phyloP scores from a whole-genome alignment of 2,113 vertebrate genomes.

The Campylomormyrus numenius region DNA sequence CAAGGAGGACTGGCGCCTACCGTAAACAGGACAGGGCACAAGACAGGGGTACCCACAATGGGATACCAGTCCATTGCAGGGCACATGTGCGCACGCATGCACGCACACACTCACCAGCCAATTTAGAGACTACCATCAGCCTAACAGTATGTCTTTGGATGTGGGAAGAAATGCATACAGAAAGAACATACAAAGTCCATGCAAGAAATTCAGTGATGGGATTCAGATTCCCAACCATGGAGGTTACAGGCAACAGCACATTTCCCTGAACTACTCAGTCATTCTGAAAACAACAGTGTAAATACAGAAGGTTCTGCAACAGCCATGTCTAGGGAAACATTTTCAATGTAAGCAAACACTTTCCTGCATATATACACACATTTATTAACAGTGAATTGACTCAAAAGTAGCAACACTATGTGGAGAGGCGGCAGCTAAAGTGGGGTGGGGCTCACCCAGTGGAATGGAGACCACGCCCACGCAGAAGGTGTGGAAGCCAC shows the following conservation, averaged over 20 bases:
- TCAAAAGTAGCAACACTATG: not conserved
- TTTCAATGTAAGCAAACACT: not conserved
- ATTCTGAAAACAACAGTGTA: not conserved
- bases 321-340: not conserved
- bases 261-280: not conserved
- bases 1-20: not conserved
- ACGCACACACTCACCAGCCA: not conserved
- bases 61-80: not conserved
- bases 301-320: not conserved
- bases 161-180: not conserved
- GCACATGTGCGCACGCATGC: not conserved
- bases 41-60: not conserved
- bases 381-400: not conserved
- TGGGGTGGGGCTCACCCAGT: conserved; percentile 65
- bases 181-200: not conserved
- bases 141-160: not conserved
- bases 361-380: not conserved
- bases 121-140: not conserved
- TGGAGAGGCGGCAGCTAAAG: not conserved
- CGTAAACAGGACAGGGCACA: not conserved
- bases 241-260: not conserved
- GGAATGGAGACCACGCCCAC: conserved; percentile 90
- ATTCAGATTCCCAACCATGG: not conserved
- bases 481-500: conserved; percentile 96
- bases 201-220: not conserved